phyloP scores from a whole-genome alignment of 2,113 vertebrate species.

The Indri indri region DNA sequence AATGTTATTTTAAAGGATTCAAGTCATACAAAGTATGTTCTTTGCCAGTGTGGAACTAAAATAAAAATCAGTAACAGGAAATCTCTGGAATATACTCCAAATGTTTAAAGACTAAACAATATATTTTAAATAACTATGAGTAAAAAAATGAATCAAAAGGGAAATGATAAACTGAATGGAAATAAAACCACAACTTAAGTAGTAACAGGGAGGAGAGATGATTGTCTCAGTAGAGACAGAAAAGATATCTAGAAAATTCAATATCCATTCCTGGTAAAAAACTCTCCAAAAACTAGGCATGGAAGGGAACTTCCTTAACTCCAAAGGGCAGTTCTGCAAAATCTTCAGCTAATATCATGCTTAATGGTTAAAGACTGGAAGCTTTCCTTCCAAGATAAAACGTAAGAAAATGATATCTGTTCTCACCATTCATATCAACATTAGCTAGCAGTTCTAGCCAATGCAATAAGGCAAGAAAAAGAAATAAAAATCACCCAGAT shows the following conservation, averaged over 20 bases:
- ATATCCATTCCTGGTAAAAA: not conserved
- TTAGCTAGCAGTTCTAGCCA: not conserved
- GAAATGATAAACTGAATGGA: not conserved
- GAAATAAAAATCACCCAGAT: not conserved
- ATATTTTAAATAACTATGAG: not conserved
- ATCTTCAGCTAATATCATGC: fast-evolving
- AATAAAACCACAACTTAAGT: not conserved
- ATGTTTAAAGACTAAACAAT: not conserved
- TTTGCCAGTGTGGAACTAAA: not conserved
- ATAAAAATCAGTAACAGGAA: not conserved
- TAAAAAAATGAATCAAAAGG: not conserved
- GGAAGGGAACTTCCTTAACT: not conserved
- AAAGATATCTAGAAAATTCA: not conserved
- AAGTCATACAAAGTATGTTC: no score
- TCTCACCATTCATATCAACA: fast-evolving
- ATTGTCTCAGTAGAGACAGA: not conserved
- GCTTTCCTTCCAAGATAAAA: not conserved
- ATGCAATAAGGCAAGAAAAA: not conserved
- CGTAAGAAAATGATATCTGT: fast-evolving
- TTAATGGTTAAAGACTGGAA: fast-evolving
- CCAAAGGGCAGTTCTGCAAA: not conserved
- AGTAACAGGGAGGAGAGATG: fast-evolving
- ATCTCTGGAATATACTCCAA: not conserved
- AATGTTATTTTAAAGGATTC: not conserved
- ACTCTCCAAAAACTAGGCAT: not conserved